Evolutionary conservation across 2,113 vertebrate genomes (phyloP).

Genomic region (Chroicocephalus ridibundus): DNA sequence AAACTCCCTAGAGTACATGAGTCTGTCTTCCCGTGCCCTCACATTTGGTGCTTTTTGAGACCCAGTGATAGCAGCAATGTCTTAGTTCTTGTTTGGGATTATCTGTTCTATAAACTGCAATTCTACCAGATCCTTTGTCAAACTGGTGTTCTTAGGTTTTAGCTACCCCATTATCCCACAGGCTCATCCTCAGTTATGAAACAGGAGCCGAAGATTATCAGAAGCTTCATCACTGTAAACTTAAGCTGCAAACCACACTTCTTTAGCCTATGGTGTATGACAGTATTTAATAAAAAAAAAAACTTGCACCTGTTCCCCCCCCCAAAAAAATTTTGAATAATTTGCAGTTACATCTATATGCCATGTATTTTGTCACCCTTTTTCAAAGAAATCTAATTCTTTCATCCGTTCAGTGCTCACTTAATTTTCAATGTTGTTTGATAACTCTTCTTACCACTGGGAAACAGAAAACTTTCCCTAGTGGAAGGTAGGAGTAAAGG

Average conservation of each 20-base stretch:
- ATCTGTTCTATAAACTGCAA: background rate
- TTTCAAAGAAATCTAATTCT: background rate
- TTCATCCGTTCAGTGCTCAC: background rate
- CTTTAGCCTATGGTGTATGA: background rate
- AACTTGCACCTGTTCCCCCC: background rate
- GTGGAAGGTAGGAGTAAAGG: background rate
- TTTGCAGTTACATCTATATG: background rate
- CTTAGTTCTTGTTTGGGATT: background rate
- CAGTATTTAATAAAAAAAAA: background rate
- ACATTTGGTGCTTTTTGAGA: background rate
- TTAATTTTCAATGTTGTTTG: background rate
- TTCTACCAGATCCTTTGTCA: background rate
- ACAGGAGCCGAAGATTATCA: background rate
- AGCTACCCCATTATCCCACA: background rate
- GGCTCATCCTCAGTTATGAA: background rate
- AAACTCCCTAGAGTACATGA: background rate
- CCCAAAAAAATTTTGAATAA: background rate
- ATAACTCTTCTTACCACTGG: background rate
- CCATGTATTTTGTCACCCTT: background rate
- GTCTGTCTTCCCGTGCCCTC: background rate
- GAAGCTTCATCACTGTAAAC: background rate
- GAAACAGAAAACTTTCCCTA: background rate
- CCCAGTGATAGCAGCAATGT: background rate
- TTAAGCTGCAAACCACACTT: background rate
- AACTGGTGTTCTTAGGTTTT: background rate